These are phyloP conservation scores for Epiblema foenella DNA, from an alignment of 2,888 invertebrate species.

Conservation along the genomic window DNA sequence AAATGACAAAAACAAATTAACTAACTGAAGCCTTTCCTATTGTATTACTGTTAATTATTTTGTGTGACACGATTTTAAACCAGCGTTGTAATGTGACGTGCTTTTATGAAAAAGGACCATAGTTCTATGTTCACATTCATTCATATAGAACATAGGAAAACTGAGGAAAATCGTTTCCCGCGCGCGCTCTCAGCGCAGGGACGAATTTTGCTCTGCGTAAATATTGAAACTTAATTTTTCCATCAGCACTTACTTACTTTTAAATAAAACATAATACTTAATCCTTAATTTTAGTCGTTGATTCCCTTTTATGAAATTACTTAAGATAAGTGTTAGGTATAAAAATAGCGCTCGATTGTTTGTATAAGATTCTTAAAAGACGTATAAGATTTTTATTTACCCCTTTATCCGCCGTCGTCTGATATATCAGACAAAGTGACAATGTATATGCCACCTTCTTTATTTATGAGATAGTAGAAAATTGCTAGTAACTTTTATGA, in stretches of 20 bases:
- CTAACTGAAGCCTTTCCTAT: background rate
- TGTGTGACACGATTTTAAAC: slow-evolving; percentile 46
- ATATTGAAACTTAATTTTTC: background rate
- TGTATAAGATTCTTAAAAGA: too few relatives aligned
- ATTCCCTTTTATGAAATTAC: background rate
- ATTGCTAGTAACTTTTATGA: too few relatives aligned
- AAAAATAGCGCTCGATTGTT: background rate
- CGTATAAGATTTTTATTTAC: too few relatives aligned
- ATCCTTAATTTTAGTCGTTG: background rate
- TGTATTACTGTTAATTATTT: slow-evolving; percentile 20
- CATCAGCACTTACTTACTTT: too few relatives aligned
- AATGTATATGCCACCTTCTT: too few relatives aligned
- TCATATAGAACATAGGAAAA: slow-evolving; percentile 69
- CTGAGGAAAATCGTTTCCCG: slow-evolving; percentile 62
- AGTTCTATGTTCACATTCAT: slow-evolving; percentile 69
- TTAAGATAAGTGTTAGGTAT: background rate
- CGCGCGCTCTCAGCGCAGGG: slow-evolving; percentile 60
- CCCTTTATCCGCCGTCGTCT: too few relatives aligned
- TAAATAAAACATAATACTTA: background rate
- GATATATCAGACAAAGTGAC: too few relatives aligned
- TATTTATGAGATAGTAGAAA: too few relatives aligned
- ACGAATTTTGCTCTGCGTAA: slow-evolving; percentile 48
- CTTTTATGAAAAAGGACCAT: slow-evolving; percentile 76
- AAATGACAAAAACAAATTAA: background rate
- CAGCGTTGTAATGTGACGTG: slow-evolving; percentile 52